These are phyloP conservation scores for Microctonus aethiopoides DNA, from an alignment of 2,888 invertebrate genomes.

Conservation along the genomic window DNA sequence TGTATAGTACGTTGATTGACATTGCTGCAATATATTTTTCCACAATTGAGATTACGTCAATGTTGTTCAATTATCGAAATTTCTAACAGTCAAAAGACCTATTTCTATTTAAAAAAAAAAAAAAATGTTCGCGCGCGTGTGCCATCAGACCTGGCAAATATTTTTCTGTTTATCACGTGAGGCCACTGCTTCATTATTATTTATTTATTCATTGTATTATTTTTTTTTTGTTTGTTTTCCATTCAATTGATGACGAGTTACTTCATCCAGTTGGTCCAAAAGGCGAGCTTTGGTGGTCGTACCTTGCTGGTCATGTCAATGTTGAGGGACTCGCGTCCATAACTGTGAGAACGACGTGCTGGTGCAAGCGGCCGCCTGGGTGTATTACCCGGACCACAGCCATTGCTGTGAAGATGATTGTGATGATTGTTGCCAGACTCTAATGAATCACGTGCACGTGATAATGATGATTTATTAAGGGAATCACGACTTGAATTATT, in stretches of 20 bases:
- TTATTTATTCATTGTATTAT: not conserved
- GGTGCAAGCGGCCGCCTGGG: constrained; percentile 65
- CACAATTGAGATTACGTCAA: not conserved
- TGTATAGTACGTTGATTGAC: not conserved
- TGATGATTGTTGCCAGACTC: constrained; percentile 52
- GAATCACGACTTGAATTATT: constrained; percentile 61
- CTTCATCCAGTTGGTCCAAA: constrained; percentile 78
- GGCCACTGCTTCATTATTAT: not conserved
- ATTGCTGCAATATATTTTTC: not conserved
- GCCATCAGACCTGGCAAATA: not conserved
- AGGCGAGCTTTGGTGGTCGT: constrained; percentile 76
- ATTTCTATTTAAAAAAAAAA: not conserved
- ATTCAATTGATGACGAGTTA: constrained; percentile 42
- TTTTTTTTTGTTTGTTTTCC: not conserved
- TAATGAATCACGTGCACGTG: constrained; percentile 60
- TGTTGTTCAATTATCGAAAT: not conserved
- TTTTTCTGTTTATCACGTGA: not conserved
- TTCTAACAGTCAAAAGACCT: not conserved
- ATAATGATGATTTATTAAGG: constrained; percentile 61
- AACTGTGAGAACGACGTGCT: constrained; percentile 62
- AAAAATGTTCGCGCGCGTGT: not conserved
- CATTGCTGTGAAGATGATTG: constrained; percentile 19
- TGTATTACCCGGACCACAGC: constrained; percentile 50
- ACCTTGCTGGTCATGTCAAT: constrained; percentile 74
- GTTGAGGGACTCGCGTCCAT: constrained; percentile 63